Percentiles rank a stretch among this genome's conserved stretches.
phyloP scores from a whole-genome alignment of 2,888 invertebrate species.

The Thelaira solivaga region DNA sequence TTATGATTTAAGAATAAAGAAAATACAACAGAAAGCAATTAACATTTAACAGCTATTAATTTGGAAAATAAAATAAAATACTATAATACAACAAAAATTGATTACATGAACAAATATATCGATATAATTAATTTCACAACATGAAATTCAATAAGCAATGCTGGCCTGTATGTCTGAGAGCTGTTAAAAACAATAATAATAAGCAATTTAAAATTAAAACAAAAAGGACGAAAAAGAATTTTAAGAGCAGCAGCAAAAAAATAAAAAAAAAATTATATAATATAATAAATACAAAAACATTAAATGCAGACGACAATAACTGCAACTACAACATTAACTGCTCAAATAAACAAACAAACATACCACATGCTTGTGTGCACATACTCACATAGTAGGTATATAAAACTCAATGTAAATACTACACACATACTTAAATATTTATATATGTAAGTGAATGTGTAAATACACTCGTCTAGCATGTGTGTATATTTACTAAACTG shows the following conservation, averaged over 20 bases:
- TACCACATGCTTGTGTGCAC: not conserved
- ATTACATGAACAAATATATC: conserved; percentile 41
- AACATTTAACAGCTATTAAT: conserved; percentile 50
- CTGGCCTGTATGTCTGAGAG: conserved; percentile 28
- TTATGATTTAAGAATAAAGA: not conserved
- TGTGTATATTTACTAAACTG: not conserved
- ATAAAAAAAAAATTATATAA: conserved; percentile 21
- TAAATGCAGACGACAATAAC: conserved; percentile 1
- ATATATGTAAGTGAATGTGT: not conserved
- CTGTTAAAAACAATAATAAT: conserved; percentile 63
- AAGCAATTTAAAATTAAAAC: conserved; percentile 65
- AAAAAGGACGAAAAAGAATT: not conserved
- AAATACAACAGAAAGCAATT: conserved; percentile 34
- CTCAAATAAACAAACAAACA: not conserved
- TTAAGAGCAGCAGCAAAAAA: not conserved
- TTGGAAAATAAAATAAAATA: conserved; percentile 32
- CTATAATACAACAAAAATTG: conserved; percentile 41
- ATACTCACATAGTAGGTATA: too few relatives aligned
- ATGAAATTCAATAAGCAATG: conserved; percentile 58
- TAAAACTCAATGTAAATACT: too few relatives aligned
- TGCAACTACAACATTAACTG: conserved; percentile 47
- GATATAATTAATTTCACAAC: conserved; percentile 60
- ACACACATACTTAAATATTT: not conserved
- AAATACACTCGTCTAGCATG: too few relatives aligned
- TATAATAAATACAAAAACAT: conserved; percentile 53